These are phyloP conservation scores for Spilogale gracilis DNA, from an alignment of 2,113 vertebrate species.

Conservation along the genomic window DNA sequence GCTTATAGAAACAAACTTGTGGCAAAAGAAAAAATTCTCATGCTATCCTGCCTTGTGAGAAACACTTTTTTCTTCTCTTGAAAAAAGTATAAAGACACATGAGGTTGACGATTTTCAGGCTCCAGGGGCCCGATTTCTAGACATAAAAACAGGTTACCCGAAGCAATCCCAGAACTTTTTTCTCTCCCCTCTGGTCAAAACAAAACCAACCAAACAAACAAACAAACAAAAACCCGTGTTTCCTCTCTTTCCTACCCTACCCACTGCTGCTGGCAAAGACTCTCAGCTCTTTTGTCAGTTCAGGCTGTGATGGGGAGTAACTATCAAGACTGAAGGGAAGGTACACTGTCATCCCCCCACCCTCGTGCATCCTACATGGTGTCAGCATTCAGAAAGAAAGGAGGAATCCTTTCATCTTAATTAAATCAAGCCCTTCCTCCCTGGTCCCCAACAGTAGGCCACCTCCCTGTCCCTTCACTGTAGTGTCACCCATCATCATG, in stretches of 20 bases:
- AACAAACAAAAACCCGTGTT: not conserved
- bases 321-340: not conserved
- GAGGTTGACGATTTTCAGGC: not conserved
- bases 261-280: not conserved
- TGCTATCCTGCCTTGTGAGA: not conserved
- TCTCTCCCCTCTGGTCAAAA: not conserved
- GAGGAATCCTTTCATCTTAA: not conserved
- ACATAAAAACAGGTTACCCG: not conserved
- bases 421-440: not conserved
- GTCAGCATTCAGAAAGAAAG: not conserved
- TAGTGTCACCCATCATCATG: not conserved
- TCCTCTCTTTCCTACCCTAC: not conserved
- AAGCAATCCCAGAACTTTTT: not conserved
- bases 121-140: not conserved
- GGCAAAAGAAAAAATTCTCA: conserved; percentile 16
- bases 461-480: not conserved
- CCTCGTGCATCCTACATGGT: not conserved
- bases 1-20: conserved; percentile 16
- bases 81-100: not conserved
- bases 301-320: not conserved
- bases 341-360: not conserved
- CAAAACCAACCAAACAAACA: no score
- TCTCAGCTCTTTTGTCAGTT: not conserved
- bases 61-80: not conserved
- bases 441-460: not conserved